Evolutionary conservation across 1,140 invertebrate genomes (phyloP), one percentile per base, ranked within the genome.

Genomic region (Magallana angulata): DNA sequence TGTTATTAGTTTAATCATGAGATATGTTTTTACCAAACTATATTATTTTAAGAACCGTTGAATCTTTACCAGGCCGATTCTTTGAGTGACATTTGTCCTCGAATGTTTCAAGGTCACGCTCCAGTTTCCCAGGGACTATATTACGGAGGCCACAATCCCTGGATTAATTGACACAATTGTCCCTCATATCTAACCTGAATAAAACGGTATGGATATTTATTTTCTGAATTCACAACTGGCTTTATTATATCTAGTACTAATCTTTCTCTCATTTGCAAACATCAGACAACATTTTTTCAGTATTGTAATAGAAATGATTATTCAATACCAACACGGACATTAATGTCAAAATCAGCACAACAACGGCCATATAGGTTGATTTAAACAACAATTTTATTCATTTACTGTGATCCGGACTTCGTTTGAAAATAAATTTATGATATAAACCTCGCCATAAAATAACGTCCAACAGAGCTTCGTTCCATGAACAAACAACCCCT

Each of bases 401-500:
- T 64, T 64, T 64, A 64, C 1, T 64, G 8, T 64, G 60, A 64
- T 64, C 60, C 18, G 5, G 7, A 48, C 16, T 64, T 64, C 14
- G 60, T 64, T 64, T 64, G 60, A 64, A 64, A 64, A 64, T 64
- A 64, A 64, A 64, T 64, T 64, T 64, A 64, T 18, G 12, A 64
- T 64, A 64, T 64, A 64, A 64, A 64, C 60, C 4, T 7, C 60
- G 16, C 60, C 6, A 64, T 64, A 64, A 64, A 64, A 64, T 18
- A 18, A 7, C 16, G 14, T 16, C 16, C 60, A 64, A 18, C 18
- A n/a, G 60, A 64, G 18, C 18, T 16, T 18, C 60, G 7, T 7
- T 64, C 60, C 14, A 6, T n/a, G 60, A 64, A 64, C 16, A 64
- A n/a, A 64, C 7, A 64, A 18, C 60, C 36, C 36, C 36, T 4